These are phyloP conservation scores for Diplolepis rosae DNA, from an alignment of 2,888 invertebrate species.

Conservation along the genomic window DNA sequence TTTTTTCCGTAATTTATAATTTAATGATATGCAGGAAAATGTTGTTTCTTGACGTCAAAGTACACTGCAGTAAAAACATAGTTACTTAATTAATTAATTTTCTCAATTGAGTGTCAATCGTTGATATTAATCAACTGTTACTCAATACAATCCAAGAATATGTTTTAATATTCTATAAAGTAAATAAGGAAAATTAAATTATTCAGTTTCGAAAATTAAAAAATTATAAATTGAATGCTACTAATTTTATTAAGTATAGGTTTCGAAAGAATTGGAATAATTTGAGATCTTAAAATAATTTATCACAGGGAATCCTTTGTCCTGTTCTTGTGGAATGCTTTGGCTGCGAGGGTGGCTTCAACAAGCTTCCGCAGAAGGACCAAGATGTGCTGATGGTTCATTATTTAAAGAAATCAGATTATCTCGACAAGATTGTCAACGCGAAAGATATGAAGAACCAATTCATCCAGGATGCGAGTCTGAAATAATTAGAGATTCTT, in stretches of 20 bases:
- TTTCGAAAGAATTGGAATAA: too few relatives aligned
- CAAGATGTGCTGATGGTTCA: constrained; percentile 86
- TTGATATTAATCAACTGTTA: not conserved
- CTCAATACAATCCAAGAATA: too few relatives aligned
- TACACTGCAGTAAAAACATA: not conserved
- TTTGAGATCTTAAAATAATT: constrained; percentile 16
- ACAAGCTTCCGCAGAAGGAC: constrained; percentile 84
- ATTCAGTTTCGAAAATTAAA: too few relatives aligned
- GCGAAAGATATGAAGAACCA: constrained; percentile 76
- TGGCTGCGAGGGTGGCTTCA: constrained; percentile 90
- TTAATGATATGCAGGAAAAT: not conserved
- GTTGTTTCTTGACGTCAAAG: not conserved
- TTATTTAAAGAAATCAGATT: constrained; percentile 84
- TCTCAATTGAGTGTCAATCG: not conserved
- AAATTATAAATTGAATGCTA: too few relatives aligned
- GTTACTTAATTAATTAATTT: not conserved
- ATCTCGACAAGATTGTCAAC: constrained; percentile 81
- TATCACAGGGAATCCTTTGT: constrained; percentile 84
- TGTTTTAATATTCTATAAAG: too few relatives aligned
- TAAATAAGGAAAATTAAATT: too few relatives aligned
- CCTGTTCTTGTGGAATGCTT: constrained; percentile 86
- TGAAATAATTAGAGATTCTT: constrained; percentile 75
- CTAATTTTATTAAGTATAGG: too few relatives aligned
- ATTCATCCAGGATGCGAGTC: constrained; percentile 82
- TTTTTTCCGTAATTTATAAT: not conserved